Conservation (phyloP, 2,797 vertebrate genomes). For the Nothura maculosa region DNA sequence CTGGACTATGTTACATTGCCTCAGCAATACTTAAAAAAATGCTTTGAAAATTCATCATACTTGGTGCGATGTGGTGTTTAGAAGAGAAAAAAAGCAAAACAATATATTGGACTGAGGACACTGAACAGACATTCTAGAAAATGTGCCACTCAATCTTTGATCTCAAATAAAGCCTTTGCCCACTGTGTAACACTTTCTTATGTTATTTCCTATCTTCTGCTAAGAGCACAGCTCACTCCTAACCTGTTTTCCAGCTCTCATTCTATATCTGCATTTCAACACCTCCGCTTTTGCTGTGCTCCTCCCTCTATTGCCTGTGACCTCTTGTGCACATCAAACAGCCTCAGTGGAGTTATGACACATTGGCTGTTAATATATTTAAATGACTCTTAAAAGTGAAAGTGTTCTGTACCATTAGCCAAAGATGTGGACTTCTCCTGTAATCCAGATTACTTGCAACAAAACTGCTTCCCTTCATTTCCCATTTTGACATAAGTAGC, state of each 20-base stretch:
- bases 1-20: not conserved
- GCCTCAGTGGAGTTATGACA: not conserved
- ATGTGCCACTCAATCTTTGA: not conserved
- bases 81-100: not conserved
- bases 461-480: not conserved
- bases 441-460: not conserved
- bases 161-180: not conserved
- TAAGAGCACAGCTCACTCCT: not conserved
- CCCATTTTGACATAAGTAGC: not conserved
- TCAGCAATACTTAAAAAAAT: not conserved
- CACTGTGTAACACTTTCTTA: not conserved
- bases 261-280: not conserved
- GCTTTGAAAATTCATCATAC: not conserved
- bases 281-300: not conserved
- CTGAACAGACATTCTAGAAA: constrained; percentile 44
- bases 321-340: not conserved
- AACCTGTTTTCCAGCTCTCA: not conserved
- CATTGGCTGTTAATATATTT: not conserved
- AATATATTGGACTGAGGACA: constrained; percentile 36
- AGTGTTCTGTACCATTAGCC: not conserved
- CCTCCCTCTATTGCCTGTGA: not conserved
- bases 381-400: not conserved
- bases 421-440: not conserved
- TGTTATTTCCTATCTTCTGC: not conserved
- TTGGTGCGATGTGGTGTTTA: not conserved